A percentile compares a stretch with the other conserved stretches of the same genome.
phyloP scores from a whole-genome alignment of 2,113 vertebrate genomes.

The Tragelaphus scriptus region DNA sequence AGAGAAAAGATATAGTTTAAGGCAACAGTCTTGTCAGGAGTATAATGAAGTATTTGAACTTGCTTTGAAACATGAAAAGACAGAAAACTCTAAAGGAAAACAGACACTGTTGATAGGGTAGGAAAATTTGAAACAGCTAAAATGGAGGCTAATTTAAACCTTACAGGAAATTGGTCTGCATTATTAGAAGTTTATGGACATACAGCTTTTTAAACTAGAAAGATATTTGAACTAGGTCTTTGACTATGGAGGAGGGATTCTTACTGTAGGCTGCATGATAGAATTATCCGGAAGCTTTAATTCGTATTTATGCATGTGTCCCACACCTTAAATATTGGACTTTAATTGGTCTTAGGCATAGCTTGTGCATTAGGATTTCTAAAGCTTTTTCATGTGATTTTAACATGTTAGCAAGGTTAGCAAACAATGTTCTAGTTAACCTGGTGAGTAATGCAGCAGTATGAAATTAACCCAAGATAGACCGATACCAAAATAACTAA shows the following conservation, averaged over 20 bases:
- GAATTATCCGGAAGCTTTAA: neutral
- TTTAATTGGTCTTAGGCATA: neutral
- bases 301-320: neutral
- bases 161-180: neutral
- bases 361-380: neutral
- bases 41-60: neutral
- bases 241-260: neutral
- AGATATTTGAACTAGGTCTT: neutral
- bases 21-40: neutral
- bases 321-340: neutral
- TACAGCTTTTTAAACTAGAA: neutral
- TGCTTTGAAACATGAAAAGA: neutral
- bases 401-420: neutral
- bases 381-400: neutral
- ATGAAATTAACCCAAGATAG: neutral
- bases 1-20: neutral
- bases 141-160: neutral
- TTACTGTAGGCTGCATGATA: neutral
- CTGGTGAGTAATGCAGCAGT: neutral
- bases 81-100: neutral
- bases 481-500: neutral
- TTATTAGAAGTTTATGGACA: neutral
- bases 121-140: neutral
- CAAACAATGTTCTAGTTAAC: neutral
- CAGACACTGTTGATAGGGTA: neutral